These are phyloP conservation scores for Henicopernis longicauda DNA, from an alignment of 2,113 vertebrate genomes.

Conservation along the genomic window DNA sequence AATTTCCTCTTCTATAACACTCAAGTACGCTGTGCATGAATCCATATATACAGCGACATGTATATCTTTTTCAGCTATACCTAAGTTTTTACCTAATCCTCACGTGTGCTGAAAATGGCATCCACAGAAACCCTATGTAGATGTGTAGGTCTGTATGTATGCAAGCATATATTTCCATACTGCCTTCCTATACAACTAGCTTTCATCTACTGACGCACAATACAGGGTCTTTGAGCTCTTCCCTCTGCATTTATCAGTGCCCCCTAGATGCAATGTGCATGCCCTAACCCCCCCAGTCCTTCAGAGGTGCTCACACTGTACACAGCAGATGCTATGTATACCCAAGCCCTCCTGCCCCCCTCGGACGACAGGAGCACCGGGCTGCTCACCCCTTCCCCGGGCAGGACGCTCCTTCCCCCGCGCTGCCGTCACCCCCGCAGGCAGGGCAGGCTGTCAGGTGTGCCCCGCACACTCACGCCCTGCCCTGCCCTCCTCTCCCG, in stretches of 20 bases:
- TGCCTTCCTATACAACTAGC: not conserved
- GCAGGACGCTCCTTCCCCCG: not conserved
- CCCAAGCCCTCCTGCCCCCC: not conserved
- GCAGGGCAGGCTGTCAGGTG: not conserved
- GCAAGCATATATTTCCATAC: not conserved
- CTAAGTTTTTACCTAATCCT: not conserved
- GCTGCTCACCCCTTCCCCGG: not conserved
- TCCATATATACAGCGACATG: accelerated
- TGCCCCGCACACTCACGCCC: not conserved
- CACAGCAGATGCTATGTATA: accelerated
- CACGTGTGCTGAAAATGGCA: accelerated
- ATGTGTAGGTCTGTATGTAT: accelerated
- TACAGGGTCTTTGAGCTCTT: not conserved
- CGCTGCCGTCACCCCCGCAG: not conserved
- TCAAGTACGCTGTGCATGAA: not conserved
- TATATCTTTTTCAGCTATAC: accelerated
- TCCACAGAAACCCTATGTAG: not conserved
- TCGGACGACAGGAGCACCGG: not conserved
- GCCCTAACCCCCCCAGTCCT: not conserved
- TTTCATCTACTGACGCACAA: not conserved
- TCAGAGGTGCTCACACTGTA: not conserved
- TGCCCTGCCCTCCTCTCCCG: too few species aligned
- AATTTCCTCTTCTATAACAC: not conserved
- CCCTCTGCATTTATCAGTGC: not conserved
- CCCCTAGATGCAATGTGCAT: not conserved